Percentiles rank a stretch among this genome's conserved stretches.
These are phyloP conservation scores for Pimephales promelas DNA, from an alignment of 2,113 vertebrate species.

Conservation along the genomic window DNA sequence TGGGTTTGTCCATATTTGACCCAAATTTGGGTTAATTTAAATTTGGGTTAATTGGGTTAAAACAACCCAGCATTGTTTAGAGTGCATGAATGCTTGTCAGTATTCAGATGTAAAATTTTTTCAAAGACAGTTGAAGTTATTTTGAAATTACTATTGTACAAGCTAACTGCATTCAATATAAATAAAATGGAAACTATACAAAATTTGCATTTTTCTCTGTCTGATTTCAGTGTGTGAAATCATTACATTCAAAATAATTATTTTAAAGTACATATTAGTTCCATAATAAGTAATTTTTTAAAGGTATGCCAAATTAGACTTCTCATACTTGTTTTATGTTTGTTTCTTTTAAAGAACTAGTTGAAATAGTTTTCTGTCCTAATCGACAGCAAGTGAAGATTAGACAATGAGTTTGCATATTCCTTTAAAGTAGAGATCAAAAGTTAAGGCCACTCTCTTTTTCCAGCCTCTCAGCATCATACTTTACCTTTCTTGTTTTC, in stretches of 20 bases:
- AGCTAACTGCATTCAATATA: background rate
- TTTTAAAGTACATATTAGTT: background rate
- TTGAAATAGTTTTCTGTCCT: background rate
- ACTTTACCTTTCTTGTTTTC: constrained; percentile 41
- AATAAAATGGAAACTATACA: background rate
- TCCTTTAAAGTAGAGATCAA: background rate
- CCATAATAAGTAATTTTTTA: background rate
- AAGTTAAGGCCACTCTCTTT: background rate
- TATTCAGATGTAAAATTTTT: background rate
- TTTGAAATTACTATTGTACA: background rate
- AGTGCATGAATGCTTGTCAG: background rate
- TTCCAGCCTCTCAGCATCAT: background rate
- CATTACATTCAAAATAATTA: background rate
- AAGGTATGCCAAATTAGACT: background rate
- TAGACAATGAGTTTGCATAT: background rate
- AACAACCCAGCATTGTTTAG: too few species aligned
- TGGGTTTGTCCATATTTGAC: too few species aligned
- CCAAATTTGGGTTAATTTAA: too few species aligned
- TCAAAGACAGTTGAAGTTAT: background rate
- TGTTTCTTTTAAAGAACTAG: background rate
- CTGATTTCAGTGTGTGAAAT: too few species aligned
- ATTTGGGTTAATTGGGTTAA: too few species aligned
- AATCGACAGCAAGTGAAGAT: background rate
- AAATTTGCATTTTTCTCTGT: background rate
- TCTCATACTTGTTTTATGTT: background rate